Evolutionary conservation across 1,140 invertebrate genomes (phyloP), one percentile per base, ranked within the genome.

Genomic region (Bombus sylvicola): DNA sequence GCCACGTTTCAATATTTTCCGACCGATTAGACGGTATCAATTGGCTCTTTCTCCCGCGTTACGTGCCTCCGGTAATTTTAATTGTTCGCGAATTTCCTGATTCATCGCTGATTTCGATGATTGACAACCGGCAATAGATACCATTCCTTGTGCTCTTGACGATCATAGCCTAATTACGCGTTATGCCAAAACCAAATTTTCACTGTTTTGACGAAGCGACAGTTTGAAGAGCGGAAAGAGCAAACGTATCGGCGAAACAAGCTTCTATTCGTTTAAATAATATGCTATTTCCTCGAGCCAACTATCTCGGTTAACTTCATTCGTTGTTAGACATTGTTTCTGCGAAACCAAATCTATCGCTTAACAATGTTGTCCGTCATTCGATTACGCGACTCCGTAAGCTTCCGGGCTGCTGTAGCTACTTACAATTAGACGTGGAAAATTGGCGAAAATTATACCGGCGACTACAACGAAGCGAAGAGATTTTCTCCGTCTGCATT

Each of bases 1-100:
- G n/a, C n/a, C 43, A 41, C 62, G 62, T 43, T 66, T 57, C 74
- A 66, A 83, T 78, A 83, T 83, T 83, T 83, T 83, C 82, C 75
- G 25, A 69, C n/a, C 82, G 82, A 78, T 83, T 83, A 83, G 64
- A 34, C 47, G 9, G 37, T 22, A 78, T 78, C 82, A 69, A 83
- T 83, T 73, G 74, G n/a, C 75, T n/a, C 37, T 69, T 57, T 83
- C 62, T 41, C 28, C 8, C 25, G 6, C 8, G 31, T 25, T 12
- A 59, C 62, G 34, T 37, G 25, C 18, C 43, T 31, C n/a, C 31
- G 64, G 25, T 12, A 37, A 43, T 79, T 79, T 79, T 79, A 79
- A 79, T 68, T 41, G 18, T 31, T 39, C 76, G 57, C n/a, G 15
- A 66, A 37, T 57, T 37, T 31, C 22, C 15, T 3, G n/a, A 77